Evolutionary conservation across 1,140 invertebrate species (phyloP).

Genomic region (Cyrtorhinus lividipennis): DNA sequence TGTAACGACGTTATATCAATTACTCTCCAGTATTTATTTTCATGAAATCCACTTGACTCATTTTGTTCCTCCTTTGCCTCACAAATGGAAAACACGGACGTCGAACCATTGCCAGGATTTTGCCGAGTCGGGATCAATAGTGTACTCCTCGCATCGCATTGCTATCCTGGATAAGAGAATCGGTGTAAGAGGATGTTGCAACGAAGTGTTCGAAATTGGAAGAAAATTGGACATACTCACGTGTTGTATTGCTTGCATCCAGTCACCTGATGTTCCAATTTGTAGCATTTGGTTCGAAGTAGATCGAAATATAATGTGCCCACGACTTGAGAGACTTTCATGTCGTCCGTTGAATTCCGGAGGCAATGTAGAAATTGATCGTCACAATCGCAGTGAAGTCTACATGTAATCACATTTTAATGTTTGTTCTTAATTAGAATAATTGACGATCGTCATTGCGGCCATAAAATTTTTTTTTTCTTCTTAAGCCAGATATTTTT

Average conservation of each 20-base stretch:
- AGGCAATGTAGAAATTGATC: constrained; percentile 16
- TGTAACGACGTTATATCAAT: no score
- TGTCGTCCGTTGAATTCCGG: background rate
- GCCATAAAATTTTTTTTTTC: no score
- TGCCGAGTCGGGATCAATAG: background rate
- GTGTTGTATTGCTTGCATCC: constrained; percentile 10
- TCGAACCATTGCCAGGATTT: constrained; percentile 13
- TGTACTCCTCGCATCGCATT: constrained; percentile 16
- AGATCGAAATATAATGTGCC: constrained; percentile 18
- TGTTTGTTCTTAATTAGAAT: background rate
- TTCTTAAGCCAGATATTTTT: no score
- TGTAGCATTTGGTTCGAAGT: constrained; percentile 16
- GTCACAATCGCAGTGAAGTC: constrained; percentile 20
- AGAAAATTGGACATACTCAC: no score
- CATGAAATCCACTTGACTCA: no score
- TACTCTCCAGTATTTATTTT: no score
- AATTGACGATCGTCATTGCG: background rate
- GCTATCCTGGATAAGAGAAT: constrained; percentile 7
- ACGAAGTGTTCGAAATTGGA: constrained; percentile 14
- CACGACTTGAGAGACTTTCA: constrained; percentile 11
- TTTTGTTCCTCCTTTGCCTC: no score
- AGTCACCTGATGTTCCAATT: constrained; percentile 16
- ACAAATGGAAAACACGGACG: background rate
- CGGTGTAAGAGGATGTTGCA: background rate
- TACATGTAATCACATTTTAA: no score